Evolutionary conservation across 2,888 invertebrate genomes (phyloP), one percentile per base, ranked within the genome.

Genomic region (Zhuqinia jingwanae): DNA sequence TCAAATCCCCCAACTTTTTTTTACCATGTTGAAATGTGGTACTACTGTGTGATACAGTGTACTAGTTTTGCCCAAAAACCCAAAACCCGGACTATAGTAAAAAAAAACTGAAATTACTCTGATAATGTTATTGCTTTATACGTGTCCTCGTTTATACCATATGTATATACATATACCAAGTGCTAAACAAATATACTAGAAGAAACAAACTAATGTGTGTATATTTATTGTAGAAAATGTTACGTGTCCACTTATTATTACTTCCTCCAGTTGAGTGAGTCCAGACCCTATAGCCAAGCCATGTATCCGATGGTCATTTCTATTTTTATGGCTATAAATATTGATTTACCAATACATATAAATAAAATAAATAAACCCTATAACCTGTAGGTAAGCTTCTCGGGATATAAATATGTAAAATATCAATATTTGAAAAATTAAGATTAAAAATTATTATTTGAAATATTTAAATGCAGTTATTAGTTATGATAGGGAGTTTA

Each of bases 51-150:
- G n/a, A n/a, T n/a, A n/a, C n/a, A n/a, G 3, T 50, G 50, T 50
- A 50, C 10, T 6, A n/a, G n/a, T n/a, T n/a, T n/a, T n/a, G n/a
- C n/a, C 45, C 42, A 20, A 68, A 58, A 22, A 11, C 68, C 68
- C n/a, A 45, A 11, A n/a, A n/a, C n/a, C 63, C 63, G 20, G 42
- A n/a, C 10, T 36, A 13, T 45, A 47, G n/a, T 25, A 47, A 50
- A 6, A 45, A n/a, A n/a, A 45, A 68, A 68, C 10, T 68, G 45
- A 20, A 22, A 68, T 45, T 68, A 20, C 10, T 13, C 2, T 22
- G 22, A 13, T 50, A 20, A 20, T 68, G 17, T 36, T 68, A 25
- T 50, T 50, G 47, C 50, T 70, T 70, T 50, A 70, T 47, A 70
- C 70, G 27, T 70, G 47, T 15, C 2, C 15, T 10, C 2, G 3